Evolutionary conservation across 1,140 invertebrate genomes (phyloP).

Genomic region (Drosophila chauvacae): DNA sequence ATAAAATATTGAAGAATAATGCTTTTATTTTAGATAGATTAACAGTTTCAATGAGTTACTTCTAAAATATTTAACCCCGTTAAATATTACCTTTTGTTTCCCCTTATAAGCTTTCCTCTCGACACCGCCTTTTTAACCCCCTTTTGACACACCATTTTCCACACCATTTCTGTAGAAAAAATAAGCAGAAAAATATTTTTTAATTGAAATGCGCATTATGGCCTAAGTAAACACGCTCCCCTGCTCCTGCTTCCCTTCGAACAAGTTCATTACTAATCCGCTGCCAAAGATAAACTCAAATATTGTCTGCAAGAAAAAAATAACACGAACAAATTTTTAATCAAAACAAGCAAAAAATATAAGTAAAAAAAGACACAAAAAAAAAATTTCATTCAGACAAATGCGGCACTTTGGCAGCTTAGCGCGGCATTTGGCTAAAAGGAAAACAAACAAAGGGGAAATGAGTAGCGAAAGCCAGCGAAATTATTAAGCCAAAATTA

Average conservation of each 20-base stretch:
- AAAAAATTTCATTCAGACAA: slow-evolving; percentile 62
- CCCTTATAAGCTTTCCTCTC: too few species aligned
- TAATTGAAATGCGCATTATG: slow-evolving; percentile 74
- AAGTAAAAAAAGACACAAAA: slow-evolving; percentile 3
- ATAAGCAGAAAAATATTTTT: slow-evolving; percentile 57
- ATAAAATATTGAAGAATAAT: too few species aligned
- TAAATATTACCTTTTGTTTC: neutral
- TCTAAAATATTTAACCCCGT: too few species aligned
- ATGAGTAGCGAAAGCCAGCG: slow-evolving; percentile 35
- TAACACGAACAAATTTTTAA: slow-evolving; percentile 67
- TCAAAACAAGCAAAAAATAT: slow-evolving; percentile 61
- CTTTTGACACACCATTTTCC: slow-evolving; percentile 5
- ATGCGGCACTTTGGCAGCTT: slow-evolving; percentile 77
- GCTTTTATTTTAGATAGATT: too few species aligned
- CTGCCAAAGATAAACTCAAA: slow-evolving; percentile 70
- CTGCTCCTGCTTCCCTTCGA: neutral
- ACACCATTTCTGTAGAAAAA: slow-evolving; percentile 21
- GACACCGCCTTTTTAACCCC: neutral
- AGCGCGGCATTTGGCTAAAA: slow-evolving; percentile 66
- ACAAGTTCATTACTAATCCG: slow-evolving; percentile 79
- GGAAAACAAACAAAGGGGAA: slow-evolving; percentile 71
- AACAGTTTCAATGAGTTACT: neutral
- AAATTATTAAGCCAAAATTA: slow-evolving; percentile 76
- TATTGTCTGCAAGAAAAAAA: slow-evolving; percentile 45
- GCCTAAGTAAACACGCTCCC: slow-evolving; percentile 71